Base-by-base conservation (phyloP, 2,797 vertebrate species). In the Danio jaintianensis region DNA sequence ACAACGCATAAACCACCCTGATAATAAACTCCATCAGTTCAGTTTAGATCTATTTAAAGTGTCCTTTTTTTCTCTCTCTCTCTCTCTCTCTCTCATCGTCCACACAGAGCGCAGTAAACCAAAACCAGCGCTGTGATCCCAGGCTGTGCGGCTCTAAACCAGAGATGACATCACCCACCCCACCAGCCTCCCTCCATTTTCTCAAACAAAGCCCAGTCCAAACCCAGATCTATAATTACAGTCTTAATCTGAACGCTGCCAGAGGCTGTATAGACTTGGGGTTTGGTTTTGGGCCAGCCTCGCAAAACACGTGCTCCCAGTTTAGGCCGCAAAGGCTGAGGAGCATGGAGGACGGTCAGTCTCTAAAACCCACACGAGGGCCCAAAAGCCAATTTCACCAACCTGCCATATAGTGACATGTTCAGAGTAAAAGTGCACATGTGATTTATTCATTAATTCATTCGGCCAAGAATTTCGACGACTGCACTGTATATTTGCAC, bases 271-370 rank as follows among this genome's bases (percentile, higher is more conserved):
- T 80, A 91, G 91, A 92, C 89, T 89, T 91, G 71, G 90, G 92
- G 91, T 92, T 90, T 92, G 91, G 92, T 90, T 82, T 20, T 85
- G 75, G 80, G 90, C 89, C 91, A 88, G 58, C 68, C 85, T 82
- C 78, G 45, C 87, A 92, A 93, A 93, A 93, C 92, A 93, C 91
- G 89, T 92, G 92, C 90, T 92, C 90, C 82, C 88, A 82, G 80
- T 84, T 89, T 84, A 86, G 78, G 66, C 81, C 66, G 73, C 78
- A 82, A 81, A 88, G 87, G 86, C 85, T 83, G 85, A 89, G 85
- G 79, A 82, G 73, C 71, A 77, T 72, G 50, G 29, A 71, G 72
- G 69, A 81, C 8, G 81, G 78, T 84, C 85, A 82, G 68, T 82
- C 38, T 83, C 48, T 16, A 45, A 61, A 79, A 73, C 48, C 38